Conservation (phyloP, 2,797 vertebrate genomes). For the Phataginus tetradactyla region DNA sequence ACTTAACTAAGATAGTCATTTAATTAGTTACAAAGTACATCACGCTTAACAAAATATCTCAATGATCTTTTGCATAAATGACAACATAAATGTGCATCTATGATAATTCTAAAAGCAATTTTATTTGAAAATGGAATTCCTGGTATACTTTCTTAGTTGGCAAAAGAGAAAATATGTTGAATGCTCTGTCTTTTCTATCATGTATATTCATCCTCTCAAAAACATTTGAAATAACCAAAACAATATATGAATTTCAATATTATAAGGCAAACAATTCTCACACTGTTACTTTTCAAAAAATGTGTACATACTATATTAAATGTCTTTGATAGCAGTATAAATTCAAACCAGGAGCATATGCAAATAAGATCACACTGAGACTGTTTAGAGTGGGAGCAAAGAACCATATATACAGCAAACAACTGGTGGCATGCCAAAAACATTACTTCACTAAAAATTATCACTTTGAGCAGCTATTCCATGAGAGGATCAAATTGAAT, state of each 20-base stretch:
- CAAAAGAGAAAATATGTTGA: not conserved
- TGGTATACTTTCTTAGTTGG: constrained; percentile 15
- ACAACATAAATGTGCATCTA: constrained; percentile 31
- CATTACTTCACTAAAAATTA: constrained; percentile 29
- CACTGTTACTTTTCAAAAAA: not conserved
- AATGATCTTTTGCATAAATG: not conserved
- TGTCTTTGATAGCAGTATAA: constrained; percentile 67
- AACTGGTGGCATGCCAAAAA: constrained; percentile 45
- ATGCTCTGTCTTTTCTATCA: not conserved
- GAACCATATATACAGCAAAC: not conserved
- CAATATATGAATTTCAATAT: not conserved
- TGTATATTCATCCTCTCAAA: not conserved
- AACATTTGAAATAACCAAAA: not conserved
- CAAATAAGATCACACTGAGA: constrained; percentile 41
- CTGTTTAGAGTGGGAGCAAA: constrained; percentile 44
- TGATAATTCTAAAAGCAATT: constrained; percentile 31
- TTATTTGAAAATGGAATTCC: constrained; percentile 15
- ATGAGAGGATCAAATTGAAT: constrained; percentile 36
- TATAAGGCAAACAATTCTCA: constrained; percentile 1
- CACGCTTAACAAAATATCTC: constrained; percentile 7
- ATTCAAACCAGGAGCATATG: constrained; percentile 62
- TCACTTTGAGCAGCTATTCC: not conserved
- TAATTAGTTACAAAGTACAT: constrained; percentile 16
- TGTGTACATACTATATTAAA: constrained; percentile 14
- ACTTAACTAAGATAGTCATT: not conserved